Evolutionary conservation across 2,797 vertebrate genomes (phyloP).

Genomic region (Centroberyx gerrardi): DNA sequence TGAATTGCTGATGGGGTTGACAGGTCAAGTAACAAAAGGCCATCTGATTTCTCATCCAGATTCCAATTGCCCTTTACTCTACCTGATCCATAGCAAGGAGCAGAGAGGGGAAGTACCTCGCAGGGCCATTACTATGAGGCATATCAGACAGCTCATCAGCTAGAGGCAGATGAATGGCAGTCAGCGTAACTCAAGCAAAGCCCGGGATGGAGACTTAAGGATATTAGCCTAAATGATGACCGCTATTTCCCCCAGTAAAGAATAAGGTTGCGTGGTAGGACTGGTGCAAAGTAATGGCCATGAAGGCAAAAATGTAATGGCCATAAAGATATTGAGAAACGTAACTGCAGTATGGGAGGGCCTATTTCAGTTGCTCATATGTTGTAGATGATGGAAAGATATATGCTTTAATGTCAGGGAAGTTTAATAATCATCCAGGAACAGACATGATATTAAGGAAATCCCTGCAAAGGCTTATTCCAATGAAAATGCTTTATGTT

Average conservation of each 20-base stretch:
- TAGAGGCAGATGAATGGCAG: constrained; percentile 55
- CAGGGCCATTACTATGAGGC: constrained; percentile 42
- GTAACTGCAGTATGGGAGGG: neutral
- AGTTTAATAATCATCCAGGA: no score
- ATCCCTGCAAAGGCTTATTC: no score
- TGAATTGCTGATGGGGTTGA: constrained; percentile 26
- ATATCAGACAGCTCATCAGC: constrained; percentile 61
- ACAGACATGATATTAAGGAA: no score
- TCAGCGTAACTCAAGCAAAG: constrained; percentile 35
- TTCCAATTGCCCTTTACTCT: constrained; percentile 60
- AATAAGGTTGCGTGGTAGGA: constrained; percentile 31
- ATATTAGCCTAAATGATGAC: constrained; percentile 63
- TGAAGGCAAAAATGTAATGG: constrained; percentile 10
- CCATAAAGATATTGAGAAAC: constrained; percentile 9
- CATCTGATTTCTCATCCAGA: constrained; percentile 54
- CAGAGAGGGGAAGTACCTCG: constrained; percentile 39
- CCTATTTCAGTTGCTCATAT: neutral
- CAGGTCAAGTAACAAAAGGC: constrained; percentile 56
- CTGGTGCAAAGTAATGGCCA: constrained; percentile 9
- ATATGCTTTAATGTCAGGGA: neutral
- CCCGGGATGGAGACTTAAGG: constrained; percentile 49
- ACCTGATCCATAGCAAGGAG: constrained; percentile 36
- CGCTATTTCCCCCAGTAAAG: constrained; percentile 27
- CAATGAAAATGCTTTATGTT: no score
- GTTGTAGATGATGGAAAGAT: neutral